Evolutionary conservation across 2,113 vertebrate species (phyloP).

Genomic region (Myotis davidii): DNA sequence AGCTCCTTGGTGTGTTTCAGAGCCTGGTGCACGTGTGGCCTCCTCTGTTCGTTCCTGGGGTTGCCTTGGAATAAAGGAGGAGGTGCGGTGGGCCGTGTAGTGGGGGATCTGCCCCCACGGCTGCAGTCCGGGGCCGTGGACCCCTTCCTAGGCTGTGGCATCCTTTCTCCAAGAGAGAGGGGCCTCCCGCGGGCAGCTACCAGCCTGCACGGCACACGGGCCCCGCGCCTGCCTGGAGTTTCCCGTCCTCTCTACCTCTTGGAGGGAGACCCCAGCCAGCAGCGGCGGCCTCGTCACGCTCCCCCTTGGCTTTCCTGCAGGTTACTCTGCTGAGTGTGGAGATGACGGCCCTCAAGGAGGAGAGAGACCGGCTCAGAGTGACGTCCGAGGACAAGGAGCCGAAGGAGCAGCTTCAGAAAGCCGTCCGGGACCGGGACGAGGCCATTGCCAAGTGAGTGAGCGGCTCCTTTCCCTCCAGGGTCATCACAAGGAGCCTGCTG

Average conservation of each 20-base stretch:
- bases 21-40: neutral
- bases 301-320: slow-evolving; percentile 80
- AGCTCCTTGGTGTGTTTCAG: neutral
- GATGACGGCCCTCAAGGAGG: slow-evolving; percentile 92
- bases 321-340: slow-evolving; percentile 95
- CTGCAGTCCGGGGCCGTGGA: neutral
- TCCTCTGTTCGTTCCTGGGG: neutral
- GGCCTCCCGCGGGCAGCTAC: neutral
- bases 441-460: slow-evolving; percentile 95
- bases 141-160: neutral
- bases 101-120: neutral
- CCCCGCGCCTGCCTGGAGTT: neutral
- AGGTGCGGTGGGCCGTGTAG: neutral
- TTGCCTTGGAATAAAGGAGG: neutral
- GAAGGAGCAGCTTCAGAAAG: slow-evolving; percentile 93
- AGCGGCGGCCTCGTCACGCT: neutral
- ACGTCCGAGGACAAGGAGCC: slow-evolving; percentile 91
- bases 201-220: neutral
- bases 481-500: neutral
- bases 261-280: neutral
- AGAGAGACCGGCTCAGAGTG: slow-evolving; percentile 89
- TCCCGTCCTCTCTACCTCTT: neutral
- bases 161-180: too few relatives aligned
- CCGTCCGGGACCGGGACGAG: slow-evolving; percentile 96
- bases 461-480: accelerated